These are phyloP conservation scores for Ictalurus punctatus DNA, from an alignment of 2,113 vertebrate species.

Conservation along the genomic window DNA sequence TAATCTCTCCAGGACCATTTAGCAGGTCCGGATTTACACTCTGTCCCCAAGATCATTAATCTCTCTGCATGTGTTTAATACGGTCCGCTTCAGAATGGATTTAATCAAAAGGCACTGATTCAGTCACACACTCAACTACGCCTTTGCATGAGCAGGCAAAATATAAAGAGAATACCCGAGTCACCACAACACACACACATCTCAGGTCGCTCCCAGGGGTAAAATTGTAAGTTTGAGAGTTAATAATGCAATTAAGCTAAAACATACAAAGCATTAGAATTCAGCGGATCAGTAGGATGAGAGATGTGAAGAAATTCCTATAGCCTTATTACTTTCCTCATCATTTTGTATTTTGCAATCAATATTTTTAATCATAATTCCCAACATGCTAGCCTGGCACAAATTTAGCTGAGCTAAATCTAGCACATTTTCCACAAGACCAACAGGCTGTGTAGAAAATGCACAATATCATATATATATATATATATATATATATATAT, in stretches of 20 bases:
- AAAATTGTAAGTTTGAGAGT: not conserved
- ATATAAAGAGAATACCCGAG: not conserved
- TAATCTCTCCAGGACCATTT: constrained; percentile 53
- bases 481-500: no score
- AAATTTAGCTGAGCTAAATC: not conserved
- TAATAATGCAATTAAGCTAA: not conserved
- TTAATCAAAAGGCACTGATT: not conserved
- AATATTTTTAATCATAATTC: not conserved
- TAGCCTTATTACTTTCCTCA: not conserved
- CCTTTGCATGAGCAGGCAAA: not conserved
- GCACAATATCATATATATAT: no score
- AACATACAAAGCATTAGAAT: not conserved
- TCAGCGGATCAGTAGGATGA: not conserved
- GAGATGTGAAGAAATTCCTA: not conserved
- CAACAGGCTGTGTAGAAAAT: not conserved
- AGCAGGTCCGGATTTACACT: constrained; percentile 53
- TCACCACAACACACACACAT: not conserved
- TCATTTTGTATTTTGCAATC: not conserved
- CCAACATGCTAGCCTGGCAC: not conserved
- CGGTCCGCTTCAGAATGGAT: constrained; percentile 36
- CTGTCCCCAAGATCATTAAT: constrained; percentile 55
- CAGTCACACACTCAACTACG: not conserved
- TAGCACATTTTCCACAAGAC: not conserved
- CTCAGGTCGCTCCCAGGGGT: not conserved
- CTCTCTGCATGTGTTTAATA: constrained; percentile 57